These are phyloP conservation scores for Lathamus discolor DNA, from an alignment of 2,113 vertebrate genomes.

Conservation along the genomic window DNA sequence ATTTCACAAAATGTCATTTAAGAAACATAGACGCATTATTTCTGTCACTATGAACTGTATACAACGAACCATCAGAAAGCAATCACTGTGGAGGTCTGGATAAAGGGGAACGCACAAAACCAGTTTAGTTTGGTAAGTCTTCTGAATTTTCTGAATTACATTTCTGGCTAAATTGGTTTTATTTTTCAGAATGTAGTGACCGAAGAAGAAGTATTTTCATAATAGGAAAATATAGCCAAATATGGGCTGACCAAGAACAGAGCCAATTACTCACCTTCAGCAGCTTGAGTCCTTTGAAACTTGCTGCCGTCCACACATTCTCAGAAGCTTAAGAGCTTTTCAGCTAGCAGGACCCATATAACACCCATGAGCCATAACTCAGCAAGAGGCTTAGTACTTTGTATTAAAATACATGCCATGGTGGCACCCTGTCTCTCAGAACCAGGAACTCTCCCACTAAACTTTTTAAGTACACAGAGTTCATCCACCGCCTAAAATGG, in stretches of 20 bases:
- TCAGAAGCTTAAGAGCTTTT: background rate
- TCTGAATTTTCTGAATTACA: background rate
- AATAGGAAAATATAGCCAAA: background rate
- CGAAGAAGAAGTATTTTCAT: background rate
- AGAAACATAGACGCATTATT: background rate
- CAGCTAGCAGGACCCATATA: background rate
- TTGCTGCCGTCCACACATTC: background rate
- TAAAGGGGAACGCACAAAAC: background rate
- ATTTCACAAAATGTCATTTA: background rate
- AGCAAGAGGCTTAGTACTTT: background rate
- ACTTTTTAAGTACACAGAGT: background rate
- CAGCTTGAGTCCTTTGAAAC: background rate
- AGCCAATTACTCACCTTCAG: background rate
- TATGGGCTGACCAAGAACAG: background rate
- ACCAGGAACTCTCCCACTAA: background rate
- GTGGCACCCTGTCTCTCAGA: background rate
- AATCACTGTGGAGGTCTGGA: background rate
- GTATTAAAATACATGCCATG: background rate
- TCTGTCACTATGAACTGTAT: background rate
- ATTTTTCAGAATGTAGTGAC: background rate
- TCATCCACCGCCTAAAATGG: fast-evolving
- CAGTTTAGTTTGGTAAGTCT: background rate
- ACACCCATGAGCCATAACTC: background rate
- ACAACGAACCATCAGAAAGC: background rate
- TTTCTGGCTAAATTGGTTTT: background rate